These are phyloP conservation scores for Ceriagrion tenellum DNA, from an alignment of 2,888 invertebrate species.

Conservation along the genomic window DNA sequence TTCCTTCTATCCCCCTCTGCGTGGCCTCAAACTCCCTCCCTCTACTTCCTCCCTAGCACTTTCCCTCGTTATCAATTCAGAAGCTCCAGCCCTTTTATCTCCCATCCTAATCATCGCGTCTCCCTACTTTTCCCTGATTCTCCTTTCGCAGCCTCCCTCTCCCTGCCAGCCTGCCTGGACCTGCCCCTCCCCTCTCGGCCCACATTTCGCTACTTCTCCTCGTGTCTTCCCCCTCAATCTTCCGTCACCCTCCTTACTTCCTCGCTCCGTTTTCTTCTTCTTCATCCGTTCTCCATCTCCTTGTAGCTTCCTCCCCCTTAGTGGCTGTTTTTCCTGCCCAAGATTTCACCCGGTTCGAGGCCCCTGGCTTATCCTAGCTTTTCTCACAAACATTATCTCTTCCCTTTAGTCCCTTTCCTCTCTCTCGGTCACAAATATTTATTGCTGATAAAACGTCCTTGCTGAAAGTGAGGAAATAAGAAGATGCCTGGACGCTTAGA, in stretches of 20 bases:
- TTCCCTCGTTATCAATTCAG: constrained; percentile 27
- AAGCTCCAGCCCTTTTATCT: not conserved
- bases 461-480: not conserved
- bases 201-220: too few relatives aligned
- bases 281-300: too few relatives aligned
- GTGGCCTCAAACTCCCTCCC: not conserved
- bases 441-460: not conserved
- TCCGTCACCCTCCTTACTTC: too few relatives aligned
- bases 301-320: not conserved
- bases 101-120: not conserved
- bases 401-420: not conserved
- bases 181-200: too few relatives aligned
- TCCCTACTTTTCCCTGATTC: not conserved
- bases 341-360: not conserved
- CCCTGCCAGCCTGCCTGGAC: not conserved
- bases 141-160: not conserved
- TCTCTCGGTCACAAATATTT: not conserved
- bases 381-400: not conserved
- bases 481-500: not conserved
- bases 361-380: not conserved
- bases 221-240: too few relatives aligned
- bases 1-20: not conserved
- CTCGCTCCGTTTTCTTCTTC: too few relatives aligned
- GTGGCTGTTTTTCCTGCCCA: not conserved
- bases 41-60: not conserved